Evolutionary conservation across 2,888 invertebrate genomes (phyloP), one percentile per base, ranked within the genome.

Genomic region (Diarsia rubi): DNA sequence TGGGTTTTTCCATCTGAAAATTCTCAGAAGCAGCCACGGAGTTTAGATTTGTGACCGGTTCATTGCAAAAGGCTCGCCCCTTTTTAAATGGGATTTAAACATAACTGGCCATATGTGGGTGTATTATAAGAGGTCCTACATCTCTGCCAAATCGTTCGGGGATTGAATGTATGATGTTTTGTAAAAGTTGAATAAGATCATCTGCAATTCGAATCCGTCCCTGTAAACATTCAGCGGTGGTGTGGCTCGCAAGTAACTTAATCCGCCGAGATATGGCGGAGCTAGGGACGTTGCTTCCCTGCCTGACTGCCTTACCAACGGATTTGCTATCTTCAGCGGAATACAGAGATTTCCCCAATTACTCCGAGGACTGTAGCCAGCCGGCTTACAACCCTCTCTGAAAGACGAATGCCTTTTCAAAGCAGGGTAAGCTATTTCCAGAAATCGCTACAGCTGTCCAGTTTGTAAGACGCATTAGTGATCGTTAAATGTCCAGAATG

Each of bases 181-280:
- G 37, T 37, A 8, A 37, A 37, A 37, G 37, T 37, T 8, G 37
- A 37, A 42, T n/a, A 62, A n/a, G 42, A 11, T 47, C 14, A 11
- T 8, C 16, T 6, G 0, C 14, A 57, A 49, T 37, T 37, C 42
- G 49, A 79, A 24, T 81, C 60, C 88, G 72, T 54, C 87, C 66
- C 83, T 85, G 88, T 19, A 1, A 62, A n/a, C 64, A 49, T 79
- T 75, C 77, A 67, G 65, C 60, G 60, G 68, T 73, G 75, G 84
- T 74, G 73, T 82, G 79, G 79, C 78, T 79, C 83, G 57, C 78
- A 74, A 87, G 88, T 82, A 81, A 88, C 81, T 79, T 87, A 87
- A 87, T 88, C 87, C 87, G 60, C 63, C 69, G 79, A 88, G 88
- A 85, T 87, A 88, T 77, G 81, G 84, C 62, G 79, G 75, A 73